Base-by-base conservation (phyloP, 2,888 invertebrate species). In the Meteorus cinctellus region DNA sequence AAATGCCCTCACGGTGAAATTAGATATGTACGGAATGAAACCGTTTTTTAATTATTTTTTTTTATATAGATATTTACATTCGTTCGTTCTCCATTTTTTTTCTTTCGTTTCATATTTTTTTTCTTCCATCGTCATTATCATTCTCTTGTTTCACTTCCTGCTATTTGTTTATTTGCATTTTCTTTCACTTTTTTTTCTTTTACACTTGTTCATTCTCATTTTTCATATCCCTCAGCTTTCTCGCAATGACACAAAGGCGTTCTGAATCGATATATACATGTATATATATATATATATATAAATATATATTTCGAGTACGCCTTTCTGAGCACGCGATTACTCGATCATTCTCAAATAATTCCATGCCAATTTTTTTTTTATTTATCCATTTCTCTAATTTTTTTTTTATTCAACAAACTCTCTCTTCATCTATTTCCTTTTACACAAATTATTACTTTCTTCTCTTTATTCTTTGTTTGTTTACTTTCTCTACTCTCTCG, bases 291-390 rank as follows among this genome's bases (percentile, higher is more conserved):
- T 24, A 48, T 48, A 45, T 10, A 48, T 48, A 16, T n/a, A n/a
- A 2, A n/a, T 2, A 6, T 2, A 41, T 19, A 27, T 62, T 31
- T 63, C 31, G 41, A 62, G 62, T 60, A 16, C 24, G 60, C 48
- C 62, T n/a, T 24, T 48, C 34, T 27, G 41, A 62, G 71, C 60
- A 72, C 62, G 71, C 71, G 71, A 72, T 72, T 72, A 72, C 71
- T 60, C 71, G 71, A 72, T 72, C 62, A 72, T 72, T 62, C 62
- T 41, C 45, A 45, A 72, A 72, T 72, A 45, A 62, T 45, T 72
- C 41, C 62, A 48, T 48, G 48, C 68, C 45, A 60, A 19, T 41
- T 60, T 34, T n/a, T 45, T 24, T 71, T 36, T 71, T 71, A 41
- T 60, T 48, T 62, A n/a, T 70, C 27, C 59, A 31, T 41, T 41